A percentile compares a stretch with the other conserved stretches of the same genome.
These are phyloP conservation scores for Pagetopsis macropterus DNA, from an alignment of 2,797 vertebrate genomes.

Conservation along the genomic window DNA sequence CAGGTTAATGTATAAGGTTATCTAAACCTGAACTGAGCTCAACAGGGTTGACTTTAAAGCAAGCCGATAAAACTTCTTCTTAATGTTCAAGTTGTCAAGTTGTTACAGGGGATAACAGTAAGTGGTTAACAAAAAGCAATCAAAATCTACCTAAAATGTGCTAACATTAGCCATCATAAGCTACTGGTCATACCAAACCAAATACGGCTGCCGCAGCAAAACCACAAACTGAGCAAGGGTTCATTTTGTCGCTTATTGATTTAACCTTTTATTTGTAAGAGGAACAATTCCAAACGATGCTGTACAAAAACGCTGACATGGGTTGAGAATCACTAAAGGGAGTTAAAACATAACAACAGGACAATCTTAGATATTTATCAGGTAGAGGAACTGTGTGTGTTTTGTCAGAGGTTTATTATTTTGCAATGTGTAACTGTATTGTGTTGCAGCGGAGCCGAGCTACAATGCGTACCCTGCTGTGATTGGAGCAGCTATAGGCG, in stretches of 20 bases:
- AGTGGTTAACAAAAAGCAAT: not conserved
- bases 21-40: not conserved
- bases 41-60: not conserved
- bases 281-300: not conserved
- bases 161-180: no score
- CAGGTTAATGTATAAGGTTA: not conserved
- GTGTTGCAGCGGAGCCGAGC: conserved; percentile 88
- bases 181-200: not conserved
- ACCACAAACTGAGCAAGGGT: not conserved
- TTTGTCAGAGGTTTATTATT: conserved; percentile 50
- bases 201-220: not conserved
- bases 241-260: not conserved
- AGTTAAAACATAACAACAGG: not conserved
- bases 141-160: not conserved
- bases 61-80: not conserved
- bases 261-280: not conserved
- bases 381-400: conserved; percentile 18
- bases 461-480: conserved; percentile 88
- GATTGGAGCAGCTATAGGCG: conserved; percentile 87
- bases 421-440: conserved; percentile 75
- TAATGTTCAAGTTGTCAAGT: not conserved
- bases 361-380: not conserved
- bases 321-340: conserved; percentile 50
- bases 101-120: not conserved
- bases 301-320: not conserved